Evolutionary conservation across 2,888 invertebrate species (phyloP).

Genomic region (Operophtera brumata): DNA sequence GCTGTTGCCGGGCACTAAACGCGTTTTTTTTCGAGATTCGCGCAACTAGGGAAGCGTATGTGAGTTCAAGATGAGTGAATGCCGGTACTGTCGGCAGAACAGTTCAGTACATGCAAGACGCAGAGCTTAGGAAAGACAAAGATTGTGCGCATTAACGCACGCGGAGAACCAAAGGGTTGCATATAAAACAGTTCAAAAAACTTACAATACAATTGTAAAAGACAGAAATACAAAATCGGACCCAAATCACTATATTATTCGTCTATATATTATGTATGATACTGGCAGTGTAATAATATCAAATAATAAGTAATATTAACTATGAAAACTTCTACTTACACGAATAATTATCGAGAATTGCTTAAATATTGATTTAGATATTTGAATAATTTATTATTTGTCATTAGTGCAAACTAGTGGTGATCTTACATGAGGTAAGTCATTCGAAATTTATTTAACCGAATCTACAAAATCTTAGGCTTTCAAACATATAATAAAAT

Average conservation of each 20-base stretch:
- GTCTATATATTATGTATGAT: conserved; percentile 74
- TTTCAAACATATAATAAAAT: conserved; percentile 79
- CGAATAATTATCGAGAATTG: conserved; percentile 77
- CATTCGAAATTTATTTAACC: conserved; percentile 70
- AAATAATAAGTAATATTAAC: conserved; percentile 56
- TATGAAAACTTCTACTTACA: conserved; percentile 71
- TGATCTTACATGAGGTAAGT: conserved; percentile 70
- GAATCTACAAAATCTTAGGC: conserved; percentile 79
- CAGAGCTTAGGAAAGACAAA: conserved; percentile 53
- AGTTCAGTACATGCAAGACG: conserved; percentile 11
- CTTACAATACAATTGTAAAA: conserved; percentile 75
- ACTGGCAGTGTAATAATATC: conserved; percentile 78
- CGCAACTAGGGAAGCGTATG: not conserved
- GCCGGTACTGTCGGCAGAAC: not conserved
- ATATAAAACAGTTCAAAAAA: conserved; percentile 72
- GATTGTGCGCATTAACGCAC: conserved; percentile 39
- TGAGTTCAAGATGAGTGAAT: not conserved
- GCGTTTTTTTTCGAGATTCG: not conserved
- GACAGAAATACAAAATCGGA: conserved; percentile 78
- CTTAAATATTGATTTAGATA: conserved; percentile 70
- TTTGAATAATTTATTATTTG: conserved; percentile 58
- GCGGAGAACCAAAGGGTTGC: conserved; percentile 45
- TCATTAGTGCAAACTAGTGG: conserved; percentile 77
- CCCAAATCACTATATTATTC: conserved; percentile 72
- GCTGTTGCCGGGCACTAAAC: conserved; percentile 11